Evolutionary conservation across 2,888 invertebrate species (phyloP).

Genomic region (Pseudococcus longispinus): DNA sequence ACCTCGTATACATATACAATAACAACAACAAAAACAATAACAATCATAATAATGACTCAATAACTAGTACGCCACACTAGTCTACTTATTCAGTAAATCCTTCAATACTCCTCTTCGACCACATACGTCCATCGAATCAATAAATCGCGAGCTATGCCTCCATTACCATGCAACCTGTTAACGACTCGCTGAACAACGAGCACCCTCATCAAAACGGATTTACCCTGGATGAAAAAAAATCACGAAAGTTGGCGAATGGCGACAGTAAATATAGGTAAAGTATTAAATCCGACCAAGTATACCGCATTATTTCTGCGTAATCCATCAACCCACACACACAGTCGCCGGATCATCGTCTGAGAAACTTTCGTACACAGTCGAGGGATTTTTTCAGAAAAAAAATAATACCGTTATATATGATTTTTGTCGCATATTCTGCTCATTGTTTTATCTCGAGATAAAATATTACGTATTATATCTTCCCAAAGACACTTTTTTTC

Average conservation of each 20-base stretch:
- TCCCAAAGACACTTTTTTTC: background rate
- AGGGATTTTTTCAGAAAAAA: background rate
- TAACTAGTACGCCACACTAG: background rate
- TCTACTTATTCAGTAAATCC: background rate
- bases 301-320: background rate
- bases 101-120: background rate
- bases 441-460: background rate
- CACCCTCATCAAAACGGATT: background rate
- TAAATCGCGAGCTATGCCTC: background rate
- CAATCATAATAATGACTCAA: background rate
- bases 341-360: background rate
- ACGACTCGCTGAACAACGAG: background rate
- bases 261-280: background rate
- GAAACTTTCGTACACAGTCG: background rate
- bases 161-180: background rate
- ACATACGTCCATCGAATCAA: background rate
- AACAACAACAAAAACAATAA: background rate
- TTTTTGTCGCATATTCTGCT: background rate
- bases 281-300: background rate
- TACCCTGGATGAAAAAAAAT: background rate
- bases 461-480: background rate
- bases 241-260: background rate
- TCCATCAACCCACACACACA: background rate
- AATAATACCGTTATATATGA: constrained; percentile 6
- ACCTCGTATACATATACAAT: background rate